Percentiles rank a stretch among this genome's conserved stretches.
Conservation (phyloP, 2,888 invertebrate genomes). For the Drosophila paranaensis region DNA sequence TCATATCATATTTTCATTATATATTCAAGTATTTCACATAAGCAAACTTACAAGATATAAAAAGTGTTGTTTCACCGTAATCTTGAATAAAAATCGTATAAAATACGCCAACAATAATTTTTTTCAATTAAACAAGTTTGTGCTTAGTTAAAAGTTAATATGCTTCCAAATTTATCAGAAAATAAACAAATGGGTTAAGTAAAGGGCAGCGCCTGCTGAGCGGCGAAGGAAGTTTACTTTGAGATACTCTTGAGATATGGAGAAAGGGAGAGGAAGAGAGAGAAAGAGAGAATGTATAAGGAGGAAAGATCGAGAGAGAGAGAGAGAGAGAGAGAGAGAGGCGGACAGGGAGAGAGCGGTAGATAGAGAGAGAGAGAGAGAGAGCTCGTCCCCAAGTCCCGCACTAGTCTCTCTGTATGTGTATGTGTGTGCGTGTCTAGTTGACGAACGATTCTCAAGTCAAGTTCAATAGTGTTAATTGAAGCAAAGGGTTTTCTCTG, state of each 20-base stretch:
- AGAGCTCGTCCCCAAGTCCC: too few relatives aligned
- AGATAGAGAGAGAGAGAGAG: not conserved
- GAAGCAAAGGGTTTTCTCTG: conserved; percentile 56
- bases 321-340: not conserved
- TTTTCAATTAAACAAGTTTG: not conserved
- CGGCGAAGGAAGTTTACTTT: not conserved
- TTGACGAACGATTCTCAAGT: conserved; percentile 34
- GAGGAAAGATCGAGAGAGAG: too few relatives aligned
- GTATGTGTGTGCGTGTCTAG: conserved; percentile 1
- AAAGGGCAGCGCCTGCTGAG: not conserved
- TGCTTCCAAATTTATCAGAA: not conserved
- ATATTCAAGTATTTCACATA: too few relatives aligned
- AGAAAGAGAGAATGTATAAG: not conserved
- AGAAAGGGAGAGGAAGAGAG: too few relatives aligned
- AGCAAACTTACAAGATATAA: not conserved
- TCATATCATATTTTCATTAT: too few relatives aligned
- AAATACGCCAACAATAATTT: not conserved
- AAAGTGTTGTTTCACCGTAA: not conserved
- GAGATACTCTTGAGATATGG: not conserved
- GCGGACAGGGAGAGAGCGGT: not conserved
- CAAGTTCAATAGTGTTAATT: conserved; percentile 80
- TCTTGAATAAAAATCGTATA: not conserved
- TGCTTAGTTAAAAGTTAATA: too few relatives aligned
- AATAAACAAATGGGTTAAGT: not conserved
- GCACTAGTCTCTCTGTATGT: too few relatives aligned